phyloP scores from a whole-genome alignment of 2,888 invertebrate genomes.

The Drosophila testacea region DNA sequence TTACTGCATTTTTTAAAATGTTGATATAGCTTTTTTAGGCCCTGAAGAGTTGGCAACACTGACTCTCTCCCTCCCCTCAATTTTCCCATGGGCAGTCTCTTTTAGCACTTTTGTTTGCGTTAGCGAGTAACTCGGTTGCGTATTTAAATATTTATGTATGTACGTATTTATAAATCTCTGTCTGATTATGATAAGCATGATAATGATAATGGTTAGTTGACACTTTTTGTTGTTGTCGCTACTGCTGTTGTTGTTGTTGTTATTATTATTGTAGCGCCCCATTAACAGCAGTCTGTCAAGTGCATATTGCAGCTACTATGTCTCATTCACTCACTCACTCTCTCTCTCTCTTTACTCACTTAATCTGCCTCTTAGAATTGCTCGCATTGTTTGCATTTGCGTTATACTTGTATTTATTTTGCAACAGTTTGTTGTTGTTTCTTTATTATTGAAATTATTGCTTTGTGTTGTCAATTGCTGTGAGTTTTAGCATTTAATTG shows the following conservation, averaged over 20 bases:
- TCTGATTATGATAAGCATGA: slow-evolving; percentile 74
- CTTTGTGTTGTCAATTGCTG: slow-evolving; percentile 62
- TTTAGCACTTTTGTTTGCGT: slow-evolving; percentile 58
- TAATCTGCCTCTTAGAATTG: slow-evolving; percentile 1
- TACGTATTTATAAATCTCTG: slow-evolving; percentile 66
- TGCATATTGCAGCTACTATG: slow-evolving; percentile 31
- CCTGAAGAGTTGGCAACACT: too few relatives aligned
- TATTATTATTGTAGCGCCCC: slow-evolving; percentile 6
- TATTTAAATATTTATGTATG: slow-evolving; percentile 75
- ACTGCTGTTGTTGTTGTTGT: not conserved
- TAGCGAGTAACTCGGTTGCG: slow-evolving; percentile 70
- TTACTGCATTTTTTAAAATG: too few relatives aligned
- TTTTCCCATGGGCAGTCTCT: not conserved
- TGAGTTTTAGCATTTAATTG: slow-evolving; percentile 64
- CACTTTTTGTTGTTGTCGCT: slow-evolving; percentile 37
- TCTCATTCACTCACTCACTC: not conserved
- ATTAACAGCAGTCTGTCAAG: slow-evolving; percentile 47
- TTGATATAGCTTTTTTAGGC: too few relatives aligned
- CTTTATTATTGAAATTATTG: slow-evolving; percentile 46
- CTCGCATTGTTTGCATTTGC: slow-evolving; percentile 41
- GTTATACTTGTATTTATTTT: slow-evolving; percentile 43
- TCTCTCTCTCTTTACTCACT: not conserved
- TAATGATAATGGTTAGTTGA: slow-evolving; percentile 70
- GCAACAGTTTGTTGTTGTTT: slow-evolving; percentile 29
- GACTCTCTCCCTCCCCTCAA: not conserved